These are phyloP conservation scores for Isotomurus palustris DNA, from an alignment of 2,888 invertebrate genomes.

Conservation along the genomic window DNA sequence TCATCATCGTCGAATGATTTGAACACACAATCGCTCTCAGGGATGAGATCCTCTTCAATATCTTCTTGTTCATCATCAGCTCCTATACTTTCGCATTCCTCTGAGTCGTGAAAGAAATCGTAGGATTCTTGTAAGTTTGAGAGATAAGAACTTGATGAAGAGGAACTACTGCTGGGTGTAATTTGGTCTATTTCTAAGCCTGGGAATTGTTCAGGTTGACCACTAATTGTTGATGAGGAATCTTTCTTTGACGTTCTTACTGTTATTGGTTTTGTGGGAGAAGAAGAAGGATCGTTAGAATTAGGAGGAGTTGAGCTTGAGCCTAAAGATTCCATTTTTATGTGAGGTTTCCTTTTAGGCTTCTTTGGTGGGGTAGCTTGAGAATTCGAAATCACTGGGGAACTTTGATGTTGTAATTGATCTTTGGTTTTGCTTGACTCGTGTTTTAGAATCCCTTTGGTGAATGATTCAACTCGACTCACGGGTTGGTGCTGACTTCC, in stretches of 20 bases:
- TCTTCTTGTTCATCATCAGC: slow-evolving; percentile 17
- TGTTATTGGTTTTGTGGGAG: too few relatives aligned
- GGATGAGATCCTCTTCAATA: slow-evolving; percentile 19
- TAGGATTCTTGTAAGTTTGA: slow-evolving; percentile 37
- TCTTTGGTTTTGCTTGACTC: neutral
- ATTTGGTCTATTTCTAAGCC: slow-evolving; percentile 18
- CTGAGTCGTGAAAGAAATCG: slow-evolving; percentile 33
- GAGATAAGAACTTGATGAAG: slow-evolving; percentile 28
- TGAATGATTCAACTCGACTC: slow-evolving; percentile 8
- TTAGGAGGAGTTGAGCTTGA: neutral
- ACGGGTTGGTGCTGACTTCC: too few relatives aligned
- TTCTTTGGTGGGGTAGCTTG: too few relatives aligned
- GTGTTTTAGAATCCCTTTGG: slow-evolving; percentile 1
- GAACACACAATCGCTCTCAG: slow-evolving; percentile 28
- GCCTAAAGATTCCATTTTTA: too few relatives aligned
- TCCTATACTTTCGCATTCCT: slow-evolving; percentile 27
- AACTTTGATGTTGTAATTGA: too few relatives aligned
- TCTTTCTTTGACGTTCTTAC: too few relatives aligned
- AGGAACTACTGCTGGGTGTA: slow-evolving; percentile 30
- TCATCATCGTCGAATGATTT: slow-evolving; percentile 42
- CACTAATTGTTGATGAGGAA: too few relatives aligned
- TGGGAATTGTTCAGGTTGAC: neutral
- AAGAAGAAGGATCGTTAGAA: too few relatives aligned
- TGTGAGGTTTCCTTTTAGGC: too few relatives aligned
- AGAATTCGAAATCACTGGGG: too few relatives aligned